Evolutionary conservation across 1,140 invertebrate species (phyloP), one percentile per base, ranked within the genome.

Genomic region (Brachionus manjavacas): DNA sequence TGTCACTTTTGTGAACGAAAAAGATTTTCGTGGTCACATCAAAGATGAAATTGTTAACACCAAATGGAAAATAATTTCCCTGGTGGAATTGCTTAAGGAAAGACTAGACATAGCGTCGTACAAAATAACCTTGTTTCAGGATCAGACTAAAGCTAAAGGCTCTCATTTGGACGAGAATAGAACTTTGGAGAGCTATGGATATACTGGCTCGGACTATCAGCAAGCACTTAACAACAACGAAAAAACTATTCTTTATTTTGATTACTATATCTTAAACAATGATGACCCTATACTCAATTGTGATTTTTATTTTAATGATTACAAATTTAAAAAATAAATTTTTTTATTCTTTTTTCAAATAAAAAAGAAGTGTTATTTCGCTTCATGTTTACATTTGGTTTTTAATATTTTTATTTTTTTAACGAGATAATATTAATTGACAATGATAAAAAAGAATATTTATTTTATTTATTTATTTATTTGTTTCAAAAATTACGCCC

Each of bases 271-370:
- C 0, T 23, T 81, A 20, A 39, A 25, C n/a, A 60, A 81, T 43
- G n/a, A 81, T 25, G 79, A 81, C 60, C 79, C 79, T 12, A 81
- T 81, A 12, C 41, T 81, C 7, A 81, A 81, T 68, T 81, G 79
- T 46, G 79, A 81, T 81, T 81, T 81, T 81, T 81, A 81, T 68
- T 81, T 81, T 81, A 39, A 81, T 60, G 49, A 60, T 60, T 81
- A 81, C 64, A 81, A 81, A 49, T 49, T 46, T 76, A 76, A 76
- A 52, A 76, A 76, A 76, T 76, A 49, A 68, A 68, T 23, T 11
- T 64, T n/a, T n/a, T 14, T n/a, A n/a, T 60, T 25, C 1, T 16
- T 60, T 20, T 14, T n/a, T n/a, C n/a, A n/a, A n/a, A n/a, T n/a
- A n/a, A n/a, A n/a, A n/a, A n/a, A n/a, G n/a, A n/a, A n/a, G n/a